Conservation (phyloP, 2,797 vertebrate species). For the Pagetopsis macropterus region DNA sequence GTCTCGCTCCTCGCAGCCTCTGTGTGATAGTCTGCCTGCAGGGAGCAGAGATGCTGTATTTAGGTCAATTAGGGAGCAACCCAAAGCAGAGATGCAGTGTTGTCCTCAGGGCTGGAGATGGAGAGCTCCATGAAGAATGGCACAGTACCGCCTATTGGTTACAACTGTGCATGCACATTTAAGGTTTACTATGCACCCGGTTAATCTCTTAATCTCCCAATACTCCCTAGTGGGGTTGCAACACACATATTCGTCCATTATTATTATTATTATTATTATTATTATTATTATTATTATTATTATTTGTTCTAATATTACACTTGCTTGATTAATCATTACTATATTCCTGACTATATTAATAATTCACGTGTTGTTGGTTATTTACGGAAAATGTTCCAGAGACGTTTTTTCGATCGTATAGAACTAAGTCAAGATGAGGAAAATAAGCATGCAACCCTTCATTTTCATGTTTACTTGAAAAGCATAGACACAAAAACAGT, state of each 20-base stretch:
- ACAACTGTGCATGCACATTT: slow-evolving; percentile 67
- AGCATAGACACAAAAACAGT: not conserved
- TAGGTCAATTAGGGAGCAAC: slow-evolving; percentile 88
- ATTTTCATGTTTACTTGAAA: not conserved
- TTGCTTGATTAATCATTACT: not conserved
- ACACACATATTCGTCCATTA: not conserved
- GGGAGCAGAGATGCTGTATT: slow-evolving; percentile 83
- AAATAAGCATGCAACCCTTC: not conserved
- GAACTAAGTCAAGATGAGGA: not conserved
- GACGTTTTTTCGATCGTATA: not conserved
- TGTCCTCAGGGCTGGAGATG: slow-evolving; percentile 73
- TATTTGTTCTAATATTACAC: not conserved
- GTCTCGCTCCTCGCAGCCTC: slow-evolving; percentile 44
- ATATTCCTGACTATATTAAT: not conserved
- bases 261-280: too few relatives aligned
- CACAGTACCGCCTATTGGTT: slow-evolving; percentile 81
- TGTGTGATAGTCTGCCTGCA: slow-evolving; percentile 68
- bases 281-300: too few relatives aligned
- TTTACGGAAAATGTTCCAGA: too few relatives aligned
- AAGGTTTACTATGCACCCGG: not conserved
- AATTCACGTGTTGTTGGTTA: too few relatives aligned
- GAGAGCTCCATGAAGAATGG: slow-evolving; percentile 62
- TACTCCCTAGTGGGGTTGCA: too few relatives aligned
- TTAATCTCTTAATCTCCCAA: not conserved
- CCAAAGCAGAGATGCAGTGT: slow-evolving; percentile 70